Percentiles rank a stretch among this genome's conserved stretches.
phyloP scores from a whole-genome alignment of 64 coral and sea anemone genomes.

The Acropora yongei region DNA sequence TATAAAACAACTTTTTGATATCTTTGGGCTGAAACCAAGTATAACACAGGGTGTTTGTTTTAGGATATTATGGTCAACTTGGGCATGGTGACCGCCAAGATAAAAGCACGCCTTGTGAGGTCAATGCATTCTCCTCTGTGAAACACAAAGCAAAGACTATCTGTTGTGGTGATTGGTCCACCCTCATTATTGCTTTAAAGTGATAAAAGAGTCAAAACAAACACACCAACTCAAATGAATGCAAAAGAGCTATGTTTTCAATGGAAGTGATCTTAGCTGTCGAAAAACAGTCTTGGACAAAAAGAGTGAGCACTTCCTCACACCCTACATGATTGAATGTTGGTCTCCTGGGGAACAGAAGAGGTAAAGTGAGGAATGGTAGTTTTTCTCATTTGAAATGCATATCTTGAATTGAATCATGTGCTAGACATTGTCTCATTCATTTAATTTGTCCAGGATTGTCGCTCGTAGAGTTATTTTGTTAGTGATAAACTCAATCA shows the following conservation, averaged over 20 bases:
- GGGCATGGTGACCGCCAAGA: slow-evolving; percentile 66
- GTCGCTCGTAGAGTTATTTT: too few relatives aligned
- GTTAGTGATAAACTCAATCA: too few relatives aligned
- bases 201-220: background rate
- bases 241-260: too few relatives aligned
- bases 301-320: background rate
- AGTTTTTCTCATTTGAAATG: too few relatives aligned
- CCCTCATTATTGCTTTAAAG: background rate
- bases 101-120: slow-evolving; percentile 38
- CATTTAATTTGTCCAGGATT: too few relatives aligned
- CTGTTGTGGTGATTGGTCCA: slow-evolving; percentile 32
- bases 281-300: too few relatives aligned
- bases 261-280: too few relatives aligned
- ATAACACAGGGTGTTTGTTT: background rate
- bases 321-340: too few relatives aligned
- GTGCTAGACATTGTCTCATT: too few relatives aligned
- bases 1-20: background rate
- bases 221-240: background rate
- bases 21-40: background rate
- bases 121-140: background rate
- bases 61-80: slow-evolving; percentile 88
- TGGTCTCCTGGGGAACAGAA: too few relatives aligned
- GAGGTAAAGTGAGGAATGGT: too few relatives aligned
- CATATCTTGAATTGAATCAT: too few relatives aligned
- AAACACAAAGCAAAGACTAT: slow-evolving; percentile 32